Percentiles rank a stretch among this genome's conserved stretches.
These are phyloP conservation scores for Typhlichthys eigenmanni DNA, from an alignment of 2,797 vertebrate species.

Conservation along the genomic window DNA sequence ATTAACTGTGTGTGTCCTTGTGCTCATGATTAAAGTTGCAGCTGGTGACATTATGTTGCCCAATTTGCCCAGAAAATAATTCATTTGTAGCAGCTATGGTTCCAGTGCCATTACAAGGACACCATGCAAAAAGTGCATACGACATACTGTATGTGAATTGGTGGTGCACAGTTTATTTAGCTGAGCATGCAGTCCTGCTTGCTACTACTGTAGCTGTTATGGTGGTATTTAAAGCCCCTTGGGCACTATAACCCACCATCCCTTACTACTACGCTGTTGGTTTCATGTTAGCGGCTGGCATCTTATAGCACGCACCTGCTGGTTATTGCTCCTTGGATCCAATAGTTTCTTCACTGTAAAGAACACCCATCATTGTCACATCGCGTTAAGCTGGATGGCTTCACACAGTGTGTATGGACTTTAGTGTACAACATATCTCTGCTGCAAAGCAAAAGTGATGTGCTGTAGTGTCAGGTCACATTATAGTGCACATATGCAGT, in stretches of 20 bases:
- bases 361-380: slow-evolving; percentile 50
- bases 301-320: slow-evolving; percentile 56
- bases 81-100: slow-evolving; percentile 47
- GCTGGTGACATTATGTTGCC: slow-evolving; percentile 59
- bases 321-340: slow-evolving; percentile 35
- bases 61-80: slow-evolving; percentile 59
- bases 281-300: slow-evolving; percentile 56
- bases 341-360: slow-evolving; percentile 39
- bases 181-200: slow-evolving; percentile 35
- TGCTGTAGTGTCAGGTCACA: slow-evolving; percentile 57
- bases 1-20: slow-evolving; percentile 56
- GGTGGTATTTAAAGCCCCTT: slow-evolving; percentile 48
- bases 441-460: slow-evolving; percentile 40
- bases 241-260: slow-evolving; percentile 23
- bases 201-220: slow-evolving; percentile 43
- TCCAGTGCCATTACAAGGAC: slow-evolving; percentile 51
- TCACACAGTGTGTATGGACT: slow-evolving; percentile 39
- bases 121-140: slow-evolving; percentile 17
- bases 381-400: slow-evolving; percentile 53
- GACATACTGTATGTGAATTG: neutral
- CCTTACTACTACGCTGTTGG: slow-evolving; percentile 43
- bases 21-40: slow-evolving; percentile 63
- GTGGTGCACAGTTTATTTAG: slow-evolving; percentile 21
- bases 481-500: slow-evolving; percentile 41
- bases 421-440: slow-evolving; percentile 40